Evolutionary conservation across 2,888 invertebrate species (phyloP).

Genomic region (Cantharis flavilabris): DNA sequence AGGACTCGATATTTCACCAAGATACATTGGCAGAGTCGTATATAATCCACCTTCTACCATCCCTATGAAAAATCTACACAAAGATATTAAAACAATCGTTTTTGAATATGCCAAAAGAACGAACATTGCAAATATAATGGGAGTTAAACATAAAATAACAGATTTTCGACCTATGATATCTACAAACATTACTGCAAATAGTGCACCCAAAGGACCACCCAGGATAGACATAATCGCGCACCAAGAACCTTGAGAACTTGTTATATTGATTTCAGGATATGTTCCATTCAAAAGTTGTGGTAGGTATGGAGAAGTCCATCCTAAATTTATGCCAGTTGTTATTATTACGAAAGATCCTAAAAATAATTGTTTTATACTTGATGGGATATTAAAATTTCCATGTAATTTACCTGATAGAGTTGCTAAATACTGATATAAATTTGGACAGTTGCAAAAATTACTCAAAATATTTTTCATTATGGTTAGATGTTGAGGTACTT

Average conservation of each 20-base stretch:
- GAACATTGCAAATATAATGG: conserved; percentile 63
- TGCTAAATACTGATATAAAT: neutral
- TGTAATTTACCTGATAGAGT: neutral
- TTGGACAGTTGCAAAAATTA: neutral
- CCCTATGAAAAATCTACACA: conserved; percentile 55
- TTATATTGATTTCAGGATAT: conserved; percentile 59
- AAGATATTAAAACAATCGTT: conserved; percentile 62
- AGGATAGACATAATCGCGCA: conserved; percentile 68
- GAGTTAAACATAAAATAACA: conserved; percentile 43
- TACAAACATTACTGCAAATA: conserved; percentile 65
- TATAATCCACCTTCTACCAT: conserved; percentile 57
- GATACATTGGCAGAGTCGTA: conserved; percentile 60
- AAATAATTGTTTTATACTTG: conserved; percentile 12
- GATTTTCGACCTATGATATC: conserved; percentile 67
- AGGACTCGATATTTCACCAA: conserved; percentile 64
- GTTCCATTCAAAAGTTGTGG: conserved; percentile 54
- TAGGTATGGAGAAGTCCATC: conserved; percentile 65
- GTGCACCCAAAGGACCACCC: conserved; percentile 66
- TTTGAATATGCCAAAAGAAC: conserved; percentile 63
- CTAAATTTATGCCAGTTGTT: conserved; percentile 50
- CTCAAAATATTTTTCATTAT: neutral
- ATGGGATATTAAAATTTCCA: neutral
- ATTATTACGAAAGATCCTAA: conserved; percentile 46
- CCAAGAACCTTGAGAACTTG: conserved; percentile 62
- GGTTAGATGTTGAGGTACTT: neutral